Base-by-base conservation (phyloP, 2,888 invertebrate species). In the Drosophila hamatofila region DNA sequence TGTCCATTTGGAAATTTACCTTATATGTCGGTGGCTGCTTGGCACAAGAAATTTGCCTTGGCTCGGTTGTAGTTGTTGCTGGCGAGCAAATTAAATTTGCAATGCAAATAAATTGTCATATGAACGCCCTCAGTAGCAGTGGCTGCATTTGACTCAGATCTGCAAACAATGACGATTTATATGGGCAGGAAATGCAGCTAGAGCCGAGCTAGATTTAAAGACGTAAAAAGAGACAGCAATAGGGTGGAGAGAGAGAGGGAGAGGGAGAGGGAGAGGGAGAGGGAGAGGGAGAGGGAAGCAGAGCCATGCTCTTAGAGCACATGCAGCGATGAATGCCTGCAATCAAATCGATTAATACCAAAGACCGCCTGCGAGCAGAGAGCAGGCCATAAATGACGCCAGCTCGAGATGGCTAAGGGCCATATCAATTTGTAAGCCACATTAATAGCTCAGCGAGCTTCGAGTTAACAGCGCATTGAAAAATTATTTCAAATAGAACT, bases 51-150 rank as follows among this genome's bases (percentile, higher is more conserved):
- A 88, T 82, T 80, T 80, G 75, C 85, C 83, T 70, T 80, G 58
- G 25, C 57, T 57, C 56, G 6, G 46, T 35, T 46, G 46, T 11
- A 14, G 46, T 46, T 27, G 35, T 30, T 62, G 77, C 30, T 58
- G 16, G 69, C 51, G 56, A 71, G 64, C 82, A 71, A 76, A 78
- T 81, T 81, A 68, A 71, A 87, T 87, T 90, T 89, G 89, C 90
- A 87, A 75, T 90, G 89, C 89, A 86, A 86, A 90, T 88, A 86
- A 90, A 81, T 86, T 83, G 83, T 72, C 86, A 75, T 72, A 64
- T 56, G 69, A 86, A 83, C 88, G 88, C 88, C 85, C 84, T 75
- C 75, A 52, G 61, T 42, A 61, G 46, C 37, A 21, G 12, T 42
- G 46, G 44, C 75, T 51, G 66, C 63, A 52, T 27, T 61, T 80